These are phyloP conservation scores for Xiphophorus maculatus DNA, from an alignment of 2,113 vertebrate species.

Conservation along the genomic window DNA sequence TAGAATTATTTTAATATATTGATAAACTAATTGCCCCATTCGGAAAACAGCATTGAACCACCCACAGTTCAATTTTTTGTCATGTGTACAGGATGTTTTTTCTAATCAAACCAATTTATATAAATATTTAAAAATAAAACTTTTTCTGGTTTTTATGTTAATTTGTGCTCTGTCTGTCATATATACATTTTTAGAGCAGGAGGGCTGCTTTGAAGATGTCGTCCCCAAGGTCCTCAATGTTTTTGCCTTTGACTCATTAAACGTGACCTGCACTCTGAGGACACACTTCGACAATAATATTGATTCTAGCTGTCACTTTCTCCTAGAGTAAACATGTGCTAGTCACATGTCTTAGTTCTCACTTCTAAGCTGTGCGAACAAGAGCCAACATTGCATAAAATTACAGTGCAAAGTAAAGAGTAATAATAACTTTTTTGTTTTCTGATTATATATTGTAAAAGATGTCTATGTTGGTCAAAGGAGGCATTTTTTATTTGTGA, in stretches of 20 bases:
- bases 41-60: neutral
- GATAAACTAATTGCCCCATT: neutral
- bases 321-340: slow-evolving; percentile 37
- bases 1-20: neutral
- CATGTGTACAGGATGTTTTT: neutral
- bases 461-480: neutral
- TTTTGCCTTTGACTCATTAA: slow-evolving; percentile 45
- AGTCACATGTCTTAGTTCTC: slow-evolving; percentile 42
- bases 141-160: neutral
- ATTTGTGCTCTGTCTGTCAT: neutral
- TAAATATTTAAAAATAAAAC: neutral
- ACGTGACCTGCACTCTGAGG: slow-evolving; percentile 23
- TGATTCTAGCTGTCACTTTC: slow-evolving; percentile 51
- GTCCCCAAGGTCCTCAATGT: slow-evolving; percentile 28
- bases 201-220: slow-evolving; percentile 34
- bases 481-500: neutral
- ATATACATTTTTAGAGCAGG: slow-evolving; percentile 19
- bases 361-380: no score
- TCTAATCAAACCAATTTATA: neutral
- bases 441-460: neutral
- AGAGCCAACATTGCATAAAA: slow-evolving; percentile 29
- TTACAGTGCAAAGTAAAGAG: neutral
- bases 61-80: neutral
- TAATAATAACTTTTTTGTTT: neutral
- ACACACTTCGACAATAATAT: slow-evolving; percentile 62